Evolutionary conservation across 2,888 invertebrate species (phyloP).

Genomic region (Pachymerium ferrugineum): DNA sequence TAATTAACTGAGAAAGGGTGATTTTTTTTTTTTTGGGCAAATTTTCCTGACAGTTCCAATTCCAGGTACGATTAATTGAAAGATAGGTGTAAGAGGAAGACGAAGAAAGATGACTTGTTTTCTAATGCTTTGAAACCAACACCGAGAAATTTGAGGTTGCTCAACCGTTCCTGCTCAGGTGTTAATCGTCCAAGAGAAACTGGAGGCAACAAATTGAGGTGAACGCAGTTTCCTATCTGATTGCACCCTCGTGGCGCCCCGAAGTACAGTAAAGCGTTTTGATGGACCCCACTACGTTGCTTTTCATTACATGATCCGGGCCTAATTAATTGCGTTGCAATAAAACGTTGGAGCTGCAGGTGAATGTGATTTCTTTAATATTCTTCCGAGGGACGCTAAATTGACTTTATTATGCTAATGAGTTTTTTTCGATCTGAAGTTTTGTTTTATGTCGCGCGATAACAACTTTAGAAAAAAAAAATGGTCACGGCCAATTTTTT

Average conservation of each 20-base stretch:
- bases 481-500: background rate
- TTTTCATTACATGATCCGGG: background rate
- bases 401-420: background rate
- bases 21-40: no score
- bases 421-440: no score
- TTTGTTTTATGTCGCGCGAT: background rate
- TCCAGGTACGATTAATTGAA: no score
- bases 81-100: no score
- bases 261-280: constrained; percentile 9
- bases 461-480: background rate
- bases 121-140: no score
- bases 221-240: constrained; percentile 1
- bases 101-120: no score
- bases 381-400: background rate
- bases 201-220: background rate
- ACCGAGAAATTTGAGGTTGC: background rate
- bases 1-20: no score
- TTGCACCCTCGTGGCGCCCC: background rate
- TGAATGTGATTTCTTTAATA: background rate
- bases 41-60: no score
- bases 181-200: background rate
- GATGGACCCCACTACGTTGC: background rate
- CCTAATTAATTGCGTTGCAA: constrained; percentile 5
- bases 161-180: background rate
- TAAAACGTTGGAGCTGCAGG: background rate